Evolutionary conservation across 1,140 invertebrate genomes (phyloP).

Genomic region (Araneus ventricosus): DNA sequence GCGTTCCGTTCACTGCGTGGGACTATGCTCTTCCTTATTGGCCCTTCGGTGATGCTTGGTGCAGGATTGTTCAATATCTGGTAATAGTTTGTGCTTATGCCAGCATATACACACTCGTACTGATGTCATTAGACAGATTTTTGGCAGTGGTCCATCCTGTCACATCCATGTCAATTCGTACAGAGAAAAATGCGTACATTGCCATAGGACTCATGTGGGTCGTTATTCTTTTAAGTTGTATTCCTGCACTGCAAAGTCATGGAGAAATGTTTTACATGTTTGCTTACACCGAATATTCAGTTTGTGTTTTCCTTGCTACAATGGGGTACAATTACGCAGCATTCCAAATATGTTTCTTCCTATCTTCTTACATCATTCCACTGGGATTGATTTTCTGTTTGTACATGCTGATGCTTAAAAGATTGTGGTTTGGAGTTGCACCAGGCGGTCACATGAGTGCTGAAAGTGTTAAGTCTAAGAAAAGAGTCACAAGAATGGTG

Average conservation of each 20-base stretch:
- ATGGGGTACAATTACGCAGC: slow-evolving; percentile 76
- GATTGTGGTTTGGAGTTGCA: slow-evolving; percentile 89
- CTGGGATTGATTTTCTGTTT: slow-evolving; percentile 91
- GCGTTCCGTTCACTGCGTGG: slow-evolving; percentile 95
- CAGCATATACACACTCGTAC: slow-evolving; percentile 95
- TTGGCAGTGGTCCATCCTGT: slow-evolving; percentile 97
- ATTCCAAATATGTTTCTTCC: slow-evolving; percentile 85
- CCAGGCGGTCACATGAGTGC: slow-evolving; percentile 86
- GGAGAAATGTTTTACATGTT: slow-evolving; percentile 83
- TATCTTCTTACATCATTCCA: slow-evolving; percentile 91
- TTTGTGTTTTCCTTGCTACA: slow-evolving; percentile 73
- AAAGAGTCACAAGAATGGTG: slow-evolving; percentile 95
- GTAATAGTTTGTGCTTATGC: slow-evolving; percentile 95
- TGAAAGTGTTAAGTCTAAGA: slow-evolving; percentile 90
- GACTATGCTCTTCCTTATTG: slow-evolving; percentile 92
- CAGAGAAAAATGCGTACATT: slow-evolving; percentile 89
- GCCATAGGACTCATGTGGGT: slow-evolving; percentile 91
- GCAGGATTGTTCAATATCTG: slow-evolving; percentile 91
- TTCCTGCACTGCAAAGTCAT: slow-evolving; percentile 89
- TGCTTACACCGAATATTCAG: slow-evolving; percentile 44
- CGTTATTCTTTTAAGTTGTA: slow-evolving; percentile 87
- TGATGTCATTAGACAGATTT: slow-evolving; percentile 97
- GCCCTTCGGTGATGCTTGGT: slow-evolving; percentile 95
- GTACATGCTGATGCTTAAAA: slow-evolving; percentile 93
- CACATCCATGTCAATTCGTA: slow-evolving; percentile 91